These are phyloP conservation scores for Pocillopora meandrina DNA, from an alignment of 92 coral and sea anemone genomes.

Conservation along the genomic window DNA sequence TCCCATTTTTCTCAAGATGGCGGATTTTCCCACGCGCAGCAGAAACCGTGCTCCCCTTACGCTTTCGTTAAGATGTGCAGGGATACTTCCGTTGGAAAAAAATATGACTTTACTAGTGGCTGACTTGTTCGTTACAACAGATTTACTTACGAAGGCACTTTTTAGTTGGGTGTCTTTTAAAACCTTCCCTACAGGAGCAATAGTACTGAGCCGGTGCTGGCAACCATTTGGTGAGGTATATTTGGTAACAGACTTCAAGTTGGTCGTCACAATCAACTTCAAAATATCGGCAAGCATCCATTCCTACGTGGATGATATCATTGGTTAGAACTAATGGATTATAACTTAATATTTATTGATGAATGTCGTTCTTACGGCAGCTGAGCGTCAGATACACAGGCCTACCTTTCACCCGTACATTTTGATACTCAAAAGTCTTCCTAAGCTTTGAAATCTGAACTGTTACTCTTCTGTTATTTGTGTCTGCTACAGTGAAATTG, in stretches of 20 bases:
- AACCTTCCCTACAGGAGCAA: conserved; percentile 7
- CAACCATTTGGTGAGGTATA: conserved; percentile 2
- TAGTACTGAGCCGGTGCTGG: not conserved
- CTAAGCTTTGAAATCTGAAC: not conserved
- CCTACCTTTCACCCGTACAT: conserved; percentile 2
- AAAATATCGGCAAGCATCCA: not conserved
- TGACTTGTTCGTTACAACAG: not conserved
- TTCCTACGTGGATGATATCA: not conserved
- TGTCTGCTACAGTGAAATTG: not conserved
- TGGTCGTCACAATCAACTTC: conserved; percentile 8
- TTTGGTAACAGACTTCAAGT: not conserved
- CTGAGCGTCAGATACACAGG: no score
- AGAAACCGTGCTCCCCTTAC: no score
- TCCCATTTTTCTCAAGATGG: no score
- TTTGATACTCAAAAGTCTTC: not conserved
- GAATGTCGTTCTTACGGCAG: not conserved
- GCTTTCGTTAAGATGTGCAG: not conserved
- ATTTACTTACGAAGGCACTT: conserved; percentile 1
- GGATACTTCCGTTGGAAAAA: not conserved
- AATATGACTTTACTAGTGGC: not conserved
- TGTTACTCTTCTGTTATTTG: not conserved
- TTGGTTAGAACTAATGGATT: not conserved
- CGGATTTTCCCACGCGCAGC: no score
- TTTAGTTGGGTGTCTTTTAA: not conserved
- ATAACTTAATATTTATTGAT: not conserved